phyloP scores from a whole-genome alignment of 2,888 invertebrate genomes.

The Laothoe populi region DNA sequence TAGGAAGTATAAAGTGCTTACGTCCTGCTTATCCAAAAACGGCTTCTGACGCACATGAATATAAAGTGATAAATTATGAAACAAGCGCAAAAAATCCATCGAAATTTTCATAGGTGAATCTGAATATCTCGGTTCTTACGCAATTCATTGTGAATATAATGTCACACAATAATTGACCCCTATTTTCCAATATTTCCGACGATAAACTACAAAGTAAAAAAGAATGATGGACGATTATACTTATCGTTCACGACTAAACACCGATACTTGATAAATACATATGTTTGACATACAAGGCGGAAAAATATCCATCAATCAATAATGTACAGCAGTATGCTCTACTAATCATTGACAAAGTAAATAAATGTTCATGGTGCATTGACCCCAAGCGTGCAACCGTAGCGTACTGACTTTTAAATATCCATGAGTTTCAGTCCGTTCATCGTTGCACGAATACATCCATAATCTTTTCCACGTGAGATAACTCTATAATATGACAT shows the following conservation, averaged over 20 bases:
- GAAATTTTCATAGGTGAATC: slow-evolving; percentile 40
- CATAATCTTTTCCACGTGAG: slow-evolving; percentile 66
- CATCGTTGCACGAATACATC: slow-evolving; percentile 54
- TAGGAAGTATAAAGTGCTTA: background rate
- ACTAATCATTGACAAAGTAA: slow-evolving; percentile 51
- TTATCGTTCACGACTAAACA: slow-evolving; percentile 44
- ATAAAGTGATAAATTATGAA: slow-evolving; percentile 14
- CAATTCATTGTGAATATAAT: background rate
- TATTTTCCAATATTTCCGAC: background rate
- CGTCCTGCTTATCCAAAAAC: background rate
- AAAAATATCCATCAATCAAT: slow-evolving; percentile 64
- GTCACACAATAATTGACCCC: background rate
- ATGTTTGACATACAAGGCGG: slow-evolving; percentile 37
- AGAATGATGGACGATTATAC: slow-evolving; percentile 63
- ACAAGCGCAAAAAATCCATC: slow-evolving; percentile 33
- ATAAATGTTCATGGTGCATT: slow-evolving; percentile 53
- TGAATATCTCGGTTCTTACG: background rate
- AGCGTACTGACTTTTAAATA: slow-evolving; percentile 44
- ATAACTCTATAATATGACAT: slow-evolving; percentile 63
- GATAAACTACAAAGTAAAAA: slow-evolving; percentile 42
- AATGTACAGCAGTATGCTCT: slow-evolving; percentile 42
- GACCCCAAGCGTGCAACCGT: slow-evolving; percentile 42
- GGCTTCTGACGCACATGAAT: background rate
- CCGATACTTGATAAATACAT: slow-evolving; percentile 37
- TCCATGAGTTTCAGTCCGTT: slow-evolving; percentile 59